Base-by-base conservation (phyloP, 1,140 invertebrate species). In the Pseudomyrmex pallidus region DNA sequence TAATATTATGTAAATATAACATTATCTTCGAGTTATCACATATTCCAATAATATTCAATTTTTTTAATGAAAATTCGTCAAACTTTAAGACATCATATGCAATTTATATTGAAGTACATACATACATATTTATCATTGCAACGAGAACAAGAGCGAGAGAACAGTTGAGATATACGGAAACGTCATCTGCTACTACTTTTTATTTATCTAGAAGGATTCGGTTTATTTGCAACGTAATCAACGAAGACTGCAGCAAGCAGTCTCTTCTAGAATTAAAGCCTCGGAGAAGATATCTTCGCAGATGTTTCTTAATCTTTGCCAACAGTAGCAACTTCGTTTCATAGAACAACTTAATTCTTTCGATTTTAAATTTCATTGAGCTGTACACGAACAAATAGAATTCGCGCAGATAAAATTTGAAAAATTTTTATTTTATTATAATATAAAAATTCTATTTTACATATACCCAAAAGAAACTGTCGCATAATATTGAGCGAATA, bases 271-370 rank as follows among this genome's bases (percentile, higher is more conserved):
- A 80, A 80, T 70, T 80, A 80, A 80, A 80, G 72, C 66, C 59
- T 80, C 22, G 46, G 44, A 72, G 25, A 80, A 80, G 66, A 72
- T 80, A 72, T 44, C 12, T 72, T 70, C n/a, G 15, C n/a, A 46
- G 12, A 80, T 80, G 44, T 80, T 72, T 72, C 22, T 67, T 72
- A 80, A 80, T 80, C 76, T 80, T 72, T 72, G 54, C 56, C 76
- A 80, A 72, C 44, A 2, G 13, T 35, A 59, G 56, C 10, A 1
- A 61, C 25, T 46, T 25, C 20, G 15, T 78, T 70, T 35, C 46
- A 25, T 59, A 59, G 35, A 17, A 72, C 46, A 72, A 7, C 57
- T 59, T 68, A 59, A 77, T 77, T 77, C 63, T 50, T 72, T 61
- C 12, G 46, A 70, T 35, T 35, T 59, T 35, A 61, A 70, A 50